These are phyloP conservation scores for Myotis davidii DNA, from an alignment of 2,113 vertebrate genomes.

Conservation along the genomic window DNA sequence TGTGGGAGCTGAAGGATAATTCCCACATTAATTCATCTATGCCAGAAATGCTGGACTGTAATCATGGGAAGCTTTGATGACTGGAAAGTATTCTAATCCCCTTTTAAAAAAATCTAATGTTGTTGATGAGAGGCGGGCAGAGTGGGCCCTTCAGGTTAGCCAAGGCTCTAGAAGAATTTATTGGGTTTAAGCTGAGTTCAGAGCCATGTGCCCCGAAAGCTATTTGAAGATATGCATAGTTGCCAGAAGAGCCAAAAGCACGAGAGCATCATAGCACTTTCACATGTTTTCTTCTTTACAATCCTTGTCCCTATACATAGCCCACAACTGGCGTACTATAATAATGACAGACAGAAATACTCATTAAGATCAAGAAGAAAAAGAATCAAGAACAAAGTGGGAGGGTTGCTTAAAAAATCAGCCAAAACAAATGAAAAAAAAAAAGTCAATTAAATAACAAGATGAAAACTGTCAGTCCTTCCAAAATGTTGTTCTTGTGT, in stretches of 20 bases:
- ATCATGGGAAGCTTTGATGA: conserved; percentile 60
- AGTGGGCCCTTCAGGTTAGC: conserved; percentile 22
- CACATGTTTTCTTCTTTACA: conserved; percentile 38
- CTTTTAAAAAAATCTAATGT: conserved; percentile 64
- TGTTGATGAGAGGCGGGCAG: conserved; percentile 24
- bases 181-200: conserved; percentile 49
- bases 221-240: conserved; percentile 45
- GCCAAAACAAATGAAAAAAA: background rate
- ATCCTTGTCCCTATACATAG: background rate
- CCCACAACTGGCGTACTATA: background rate
- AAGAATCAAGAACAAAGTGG: background rate
- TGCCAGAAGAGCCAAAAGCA: conserved; percentile 50
- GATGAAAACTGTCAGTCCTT: background rate
- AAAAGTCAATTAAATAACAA: background rate
- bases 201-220: conserved; percentile 44
- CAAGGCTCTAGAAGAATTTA: conserved; percentile 54
- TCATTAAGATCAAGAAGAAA: conserved; percentile 24
- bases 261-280: background rate
- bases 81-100: conserved; percentile 68
- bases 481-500: background rate
- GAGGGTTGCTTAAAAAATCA: conserved; percentile 19
- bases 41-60: conserved; percentile 16
- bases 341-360: conserved; percentile 27
- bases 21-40: conserved; percentile 58
- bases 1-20: conserved; percentile 45